These are phyloP conservation scores for Aramus guarauna DNA, from an alignment of 2,113 vertebrate species.

Conservation along the genomic window DNA sequence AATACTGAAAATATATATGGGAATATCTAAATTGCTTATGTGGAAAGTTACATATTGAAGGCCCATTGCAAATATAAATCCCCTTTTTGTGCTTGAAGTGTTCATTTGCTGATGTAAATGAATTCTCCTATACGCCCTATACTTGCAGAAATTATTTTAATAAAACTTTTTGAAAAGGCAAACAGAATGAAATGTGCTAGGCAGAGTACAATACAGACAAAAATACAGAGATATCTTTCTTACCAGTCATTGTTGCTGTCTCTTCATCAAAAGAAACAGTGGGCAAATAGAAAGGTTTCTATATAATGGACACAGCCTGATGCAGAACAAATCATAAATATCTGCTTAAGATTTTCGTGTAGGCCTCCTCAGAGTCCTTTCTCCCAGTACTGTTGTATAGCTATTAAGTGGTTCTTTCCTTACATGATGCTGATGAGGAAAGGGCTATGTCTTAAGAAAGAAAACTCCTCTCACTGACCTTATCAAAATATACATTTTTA, in stretches of 20 bases:
- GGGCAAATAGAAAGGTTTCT: neutral
- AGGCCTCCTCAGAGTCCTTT: neutral
- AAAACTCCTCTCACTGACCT: neutral
- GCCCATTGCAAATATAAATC: neutral
- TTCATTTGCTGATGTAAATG: neutral
- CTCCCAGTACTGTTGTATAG: neutral
- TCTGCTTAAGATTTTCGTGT: neutral
- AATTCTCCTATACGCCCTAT: neutral
- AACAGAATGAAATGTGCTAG: neutral
- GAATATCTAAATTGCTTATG: neutral
- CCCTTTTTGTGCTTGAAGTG: neutral
- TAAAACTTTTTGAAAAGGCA: neutral
- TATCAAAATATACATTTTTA: neutral
- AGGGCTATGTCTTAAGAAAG: neutral
- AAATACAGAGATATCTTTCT: neutral
- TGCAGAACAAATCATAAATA: neutral
- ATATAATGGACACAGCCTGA: neutral
- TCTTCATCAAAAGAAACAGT: neutral
- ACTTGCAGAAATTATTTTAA: neutral
- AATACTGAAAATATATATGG: neutral
- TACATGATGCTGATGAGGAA: neutral
- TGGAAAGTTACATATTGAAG: neutral
- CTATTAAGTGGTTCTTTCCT: neutral
- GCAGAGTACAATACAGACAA: neutral
- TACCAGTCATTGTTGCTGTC: neutral